Base-by-base conservation (phyloP, 2,113 vertebrate species). In the Pitta sordida region DNA sequence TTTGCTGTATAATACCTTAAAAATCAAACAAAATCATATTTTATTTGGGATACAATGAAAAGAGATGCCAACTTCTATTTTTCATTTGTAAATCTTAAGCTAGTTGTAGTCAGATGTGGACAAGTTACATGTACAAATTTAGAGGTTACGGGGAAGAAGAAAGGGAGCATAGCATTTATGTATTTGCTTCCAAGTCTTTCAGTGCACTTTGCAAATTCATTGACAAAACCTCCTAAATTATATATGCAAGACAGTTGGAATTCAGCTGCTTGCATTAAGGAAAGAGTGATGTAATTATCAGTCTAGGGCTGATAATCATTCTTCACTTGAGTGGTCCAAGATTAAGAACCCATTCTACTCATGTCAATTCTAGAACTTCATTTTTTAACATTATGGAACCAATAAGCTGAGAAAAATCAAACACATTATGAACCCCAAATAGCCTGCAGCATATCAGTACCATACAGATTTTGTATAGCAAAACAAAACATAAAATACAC, bases 401-500 rank as follows among this genome's bases (percentile, higher is more conserved):
- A 53, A 46, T 7, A 63, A 8, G 3, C 14, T 58, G 37, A 3
- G 55, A 87, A 37, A 70, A 91, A 70, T 82, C 18, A 56, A 78
- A 36, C 23, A 48, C 0, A 0, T 36, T 82, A 15, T 60, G 27
- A 6, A 21, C 22, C 58, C 11, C 32, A 62, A n/a, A 53, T 8
- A 58, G 27, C 53, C 16, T 53, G 19, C 24, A 70, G 13, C 8
- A 5, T 36, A 67, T 41, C 11, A 78, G 70, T 84, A 39, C 7
- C 17, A 58, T 20, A 24, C 4, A 34, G 13, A 41, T 67, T 58
- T 65, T 71, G 5, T 49, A 48, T 79, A 30, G 22, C 24, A 63
- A 86, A 88, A 19, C 10, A 49, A 74, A 79, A 71, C 9, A 29
- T 7, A 67, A 86, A 86, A 48, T 48, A 30, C 4, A 6, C 22